phyloP scores from a whole-genome alignment of 2,113 vertebrate genomes.

The Gopherus flavomarginatus region DNA sequence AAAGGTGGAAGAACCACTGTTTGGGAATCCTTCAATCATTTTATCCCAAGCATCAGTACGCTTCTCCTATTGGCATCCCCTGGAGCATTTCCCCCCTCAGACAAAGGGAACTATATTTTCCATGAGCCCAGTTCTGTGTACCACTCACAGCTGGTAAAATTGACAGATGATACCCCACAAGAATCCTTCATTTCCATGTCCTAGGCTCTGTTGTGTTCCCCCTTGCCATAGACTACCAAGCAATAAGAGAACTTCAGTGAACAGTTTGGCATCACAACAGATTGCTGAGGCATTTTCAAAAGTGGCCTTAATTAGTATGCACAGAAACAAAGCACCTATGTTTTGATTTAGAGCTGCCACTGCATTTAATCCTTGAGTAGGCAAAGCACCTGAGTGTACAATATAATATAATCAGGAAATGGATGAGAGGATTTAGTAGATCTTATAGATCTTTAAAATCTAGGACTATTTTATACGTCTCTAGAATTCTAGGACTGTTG shows the following conservation, averaged over 20 bases:
- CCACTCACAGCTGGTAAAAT: not conserved
- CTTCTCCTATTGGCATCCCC: not conserved
- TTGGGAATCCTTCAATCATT: too few species aligned
- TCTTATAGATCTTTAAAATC: not conserved
- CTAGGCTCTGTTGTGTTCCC: not conserved
- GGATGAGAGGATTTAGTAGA: not conserved
- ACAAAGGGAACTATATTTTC: not conserved
- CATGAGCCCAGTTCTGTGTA: not conserved
- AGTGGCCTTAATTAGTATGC: not conserved
- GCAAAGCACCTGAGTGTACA: not conserved
- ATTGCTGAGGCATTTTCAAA: not conserved
- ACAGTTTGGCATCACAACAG: not conserved
- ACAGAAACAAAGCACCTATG: not conserved
- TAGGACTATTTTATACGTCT: not conserved
- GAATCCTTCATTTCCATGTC: not conserved
- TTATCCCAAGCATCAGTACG: too few species aligned
- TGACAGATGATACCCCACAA: not conserved
- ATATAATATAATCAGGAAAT: fast-evolving
- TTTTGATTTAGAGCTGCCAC: not conserved
- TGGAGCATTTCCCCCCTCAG: not conserved
- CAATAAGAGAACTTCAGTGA: not conserved
- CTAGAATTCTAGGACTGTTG: not conserved
- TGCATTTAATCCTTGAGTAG: not conserved
- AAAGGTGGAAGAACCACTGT: not conserved
- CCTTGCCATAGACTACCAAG: not conserved